These are phyloP conservation scores for Actinopyga echinites DNA, from an alignment of 53 echinoderm and acorn worm genomes.

Conservation along the genomic window DNA sequence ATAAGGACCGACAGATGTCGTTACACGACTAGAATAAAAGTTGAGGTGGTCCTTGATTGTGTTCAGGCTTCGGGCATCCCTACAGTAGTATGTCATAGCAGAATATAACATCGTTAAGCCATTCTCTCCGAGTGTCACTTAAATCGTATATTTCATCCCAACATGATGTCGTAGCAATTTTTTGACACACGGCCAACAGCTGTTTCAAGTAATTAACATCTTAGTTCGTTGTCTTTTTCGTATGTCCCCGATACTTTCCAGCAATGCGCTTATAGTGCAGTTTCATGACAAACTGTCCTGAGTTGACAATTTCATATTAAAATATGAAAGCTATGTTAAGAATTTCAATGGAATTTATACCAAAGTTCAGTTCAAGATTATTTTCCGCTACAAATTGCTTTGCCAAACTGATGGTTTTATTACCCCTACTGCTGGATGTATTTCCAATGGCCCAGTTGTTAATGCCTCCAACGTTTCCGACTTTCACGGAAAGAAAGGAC, in stretches of 20 bases:
- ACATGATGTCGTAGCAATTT: constrained; percentile 43
- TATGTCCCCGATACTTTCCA: constrained; percentile 30
- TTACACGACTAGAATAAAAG: constrained; percentile 1
- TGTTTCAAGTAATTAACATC: constrained; percentile 35
- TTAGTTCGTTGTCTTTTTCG: constrained; percentile 17
- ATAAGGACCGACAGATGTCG: constrained; percentile 26
- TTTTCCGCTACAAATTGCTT: constrained; percentile 33
- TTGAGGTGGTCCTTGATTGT: neutral
- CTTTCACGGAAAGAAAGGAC: neutral
- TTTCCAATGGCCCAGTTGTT: too few relatives aligned
- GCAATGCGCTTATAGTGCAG: constrained; percentile 19
- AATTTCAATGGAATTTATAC: constrained; percentile 48
- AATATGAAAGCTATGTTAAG: constrained; percentile 42
- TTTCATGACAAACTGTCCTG: constrained; percentile 28
- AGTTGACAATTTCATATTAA: constrained; percentile 39
- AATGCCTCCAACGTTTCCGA: neutral
- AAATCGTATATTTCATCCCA: constrained; percentile 39
- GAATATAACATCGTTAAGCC: constrained; percentile 27
- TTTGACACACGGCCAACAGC: constrained; percentile 35
- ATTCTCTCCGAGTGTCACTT: constrained; percentile 22
- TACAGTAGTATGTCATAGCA: constrained; percentile 1
- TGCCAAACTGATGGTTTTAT: constrained; percentile 29
- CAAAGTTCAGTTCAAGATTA: constrained; percentile 38
- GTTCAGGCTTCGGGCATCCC: neutral
- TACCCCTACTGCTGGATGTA: neutral